Conservation (phyloP, 2,113 vertebrate species). For the Bos javanicus region DNA sequence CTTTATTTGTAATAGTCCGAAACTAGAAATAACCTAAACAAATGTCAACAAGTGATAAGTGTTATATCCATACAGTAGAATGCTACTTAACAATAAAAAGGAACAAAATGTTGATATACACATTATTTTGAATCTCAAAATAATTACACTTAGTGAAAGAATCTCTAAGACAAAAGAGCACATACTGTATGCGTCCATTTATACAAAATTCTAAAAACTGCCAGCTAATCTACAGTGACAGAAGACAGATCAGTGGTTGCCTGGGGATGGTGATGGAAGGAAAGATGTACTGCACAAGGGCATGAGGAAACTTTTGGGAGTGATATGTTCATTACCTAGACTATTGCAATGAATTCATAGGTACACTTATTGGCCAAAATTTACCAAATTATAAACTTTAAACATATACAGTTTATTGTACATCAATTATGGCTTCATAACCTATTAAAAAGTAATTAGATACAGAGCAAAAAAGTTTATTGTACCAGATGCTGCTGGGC, state of each 20-base stretch:
- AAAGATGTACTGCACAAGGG: not conserved
- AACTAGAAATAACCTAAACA: constrained; percentile 23
- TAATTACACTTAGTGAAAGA: constrained; percentile 28
- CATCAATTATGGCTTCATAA: not conserved
- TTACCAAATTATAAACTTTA: constrained; percentile 1
- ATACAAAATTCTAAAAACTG: constrained; percentile 13
- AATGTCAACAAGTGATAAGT: not conserved
- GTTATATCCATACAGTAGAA: not conserved
- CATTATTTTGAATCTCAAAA: constrained; percentile 43
- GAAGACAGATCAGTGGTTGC: not conserved
- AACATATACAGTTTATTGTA: not conserved
- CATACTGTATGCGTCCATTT: not conserved
- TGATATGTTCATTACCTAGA: not conserved
- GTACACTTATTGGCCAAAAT: not conserved
- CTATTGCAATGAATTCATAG: constrained; percentile 7
- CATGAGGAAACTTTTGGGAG: not conserved
- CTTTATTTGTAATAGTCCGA: constrained; percentile 26
- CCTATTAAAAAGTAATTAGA: not conserved
- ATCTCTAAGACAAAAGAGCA: not conserved
- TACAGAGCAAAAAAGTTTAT: constrained; percentile 28
- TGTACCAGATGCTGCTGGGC: not conserved
- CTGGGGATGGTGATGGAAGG: not conserved
- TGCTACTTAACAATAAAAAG: constrained; percentile 28
- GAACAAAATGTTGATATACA: not conserved
- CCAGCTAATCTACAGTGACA: not conserved